Evolutionary conservation across 2,113 vertebrate genomes (phyloP), one percentile per base, ranked within the genome.

Genomic region (Macrotus californicus): DNA sequence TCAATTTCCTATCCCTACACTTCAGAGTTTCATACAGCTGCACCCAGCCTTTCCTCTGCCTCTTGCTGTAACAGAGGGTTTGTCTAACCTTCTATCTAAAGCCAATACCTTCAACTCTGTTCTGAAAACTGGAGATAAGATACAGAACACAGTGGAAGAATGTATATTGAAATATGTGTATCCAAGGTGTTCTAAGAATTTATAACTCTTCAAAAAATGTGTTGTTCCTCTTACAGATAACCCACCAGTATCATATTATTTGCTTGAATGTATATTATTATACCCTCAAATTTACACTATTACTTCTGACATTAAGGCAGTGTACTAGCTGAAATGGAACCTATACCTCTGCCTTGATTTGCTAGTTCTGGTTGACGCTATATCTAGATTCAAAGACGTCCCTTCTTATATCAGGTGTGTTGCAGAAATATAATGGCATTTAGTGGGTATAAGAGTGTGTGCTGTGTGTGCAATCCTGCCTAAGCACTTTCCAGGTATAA

Each of bases 401-500:
- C 29, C 39, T 80, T 81, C 9, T 15, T 4, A 6, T 50, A 54
- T 39, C n/a, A 64, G 5, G 10, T 34, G 22, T 61, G 13, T 18
- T 82, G 21, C 21, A 50, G 61, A 48, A 64, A 34, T 54, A 89
- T 59, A 75, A 61, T 19, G 31, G 15, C 1, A 26, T 77, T 89
- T 91, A 56, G 4, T 50, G 34, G 12, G 24, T 67, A 56, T 24
- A 36, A 0, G 39, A 61, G 4, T 19, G 1, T 26, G 18, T 46
- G 26, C 5, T 10, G 7, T 3, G 4, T 61, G 5, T 50, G 22
- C 3, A 39, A 2, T 81, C 7, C 15, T 19, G 1, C 70, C 6
- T 77, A 73, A 79, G 39, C 29, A 14, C 8, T n/a, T 50, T 67
- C 6, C 41, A 80, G 36, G 19, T 3, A 9, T 24, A n/a, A 76